Evolutionary conservation across 2,888 invertebrate genomes (phyloP).

Genomic region (Phorcus lineatus): DNA sequence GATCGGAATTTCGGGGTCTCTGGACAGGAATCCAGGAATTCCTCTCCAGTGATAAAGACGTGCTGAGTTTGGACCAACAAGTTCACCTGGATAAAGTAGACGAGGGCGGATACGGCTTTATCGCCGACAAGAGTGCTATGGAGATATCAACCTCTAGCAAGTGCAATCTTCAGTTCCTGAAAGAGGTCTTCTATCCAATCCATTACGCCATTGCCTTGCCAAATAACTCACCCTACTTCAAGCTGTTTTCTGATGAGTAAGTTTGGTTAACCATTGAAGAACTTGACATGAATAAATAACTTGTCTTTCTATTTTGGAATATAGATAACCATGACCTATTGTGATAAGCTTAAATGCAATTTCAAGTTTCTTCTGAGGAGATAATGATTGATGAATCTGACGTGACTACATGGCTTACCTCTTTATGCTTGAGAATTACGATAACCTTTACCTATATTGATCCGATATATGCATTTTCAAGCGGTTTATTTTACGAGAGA

Average conservation of each 20-base stretch:
- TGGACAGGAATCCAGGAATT: too few relatives aligned
- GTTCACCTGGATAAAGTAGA: not conserved
- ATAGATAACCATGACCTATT: too few relatives aligned
- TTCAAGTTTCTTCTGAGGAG: too few relatives aligned
- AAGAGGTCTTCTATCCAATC: constrained; percentile 1
- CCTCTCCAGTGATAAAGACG: not conserved
- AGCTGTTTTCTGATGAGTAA: not conserved
- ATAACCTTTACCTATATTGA: too few relatives aligned
- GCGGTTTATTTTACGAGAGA: too few relatives aligned
- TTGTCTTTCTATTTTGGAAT: too few relatives aligned
- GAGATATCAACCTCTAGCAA: not conserved
- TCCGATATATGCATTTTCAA: too few relatives aligned
- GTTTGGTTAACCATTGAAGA: not conserved
- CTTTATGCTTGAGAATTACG: too few relatives aligned
- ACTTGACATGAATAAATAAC: not conserved
- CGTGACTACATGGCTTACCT: too few relatives aligned
- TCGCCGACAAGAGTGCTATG: not conserved
- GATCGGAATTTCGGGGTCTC: too few relatives aligned
- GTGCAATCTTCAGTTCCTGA: not conserved
- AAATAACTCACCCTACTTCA: not conserved
- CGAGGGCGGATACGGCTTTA: not conserved
- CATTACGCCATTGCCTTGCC: constrained; percentile 19
- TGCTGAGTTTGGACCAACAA: not conserved
- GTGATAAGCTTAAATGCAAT: too few relatives aligned
- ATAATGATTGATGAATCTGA: too few relatives aligned